Percentiles rank a stretch among this genome's conserved stretches.
Evolutionary conservation across 2,797 vertebrate species (phyloP).

Genomic region (Crax fasciolata): DNA sequence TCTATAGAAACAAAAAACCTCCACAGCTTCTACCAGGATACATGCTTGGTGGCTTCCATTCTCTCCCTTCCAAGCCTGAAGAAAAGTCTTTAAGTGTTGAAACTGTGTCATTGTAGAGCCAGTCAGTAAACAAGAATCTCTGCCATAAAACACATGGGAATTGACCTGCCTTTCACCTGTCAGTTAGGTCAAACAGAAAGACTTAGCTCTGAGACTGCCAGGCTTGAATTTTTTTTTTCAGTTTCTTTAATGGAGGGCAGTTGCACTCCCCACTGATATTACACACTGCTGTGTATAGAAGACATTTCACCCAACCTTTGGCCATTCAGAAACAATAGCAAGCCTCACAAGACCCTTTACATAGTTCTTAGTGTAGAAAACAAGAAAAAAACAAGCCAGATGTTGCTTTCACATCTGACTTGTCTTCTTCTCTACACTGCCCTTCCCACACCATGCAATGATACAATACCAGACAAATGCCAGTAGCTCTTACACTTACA

Average conservation of each 20-base stretch:
- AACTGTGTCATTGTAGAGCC: neutral
- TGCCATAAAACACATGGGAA: slow-evolving; percentile 43
- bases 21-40: neutral
- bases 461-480: neutral
- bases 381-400: slow-evolving; percentile 41
- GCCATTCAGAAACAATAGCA: neutral
- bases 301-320: neutral
- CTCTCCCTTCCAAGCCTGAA: neutral
- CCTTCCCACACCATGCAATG: neutral
- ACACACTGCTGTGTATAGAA: neutral
- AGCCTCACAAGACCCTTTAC: neutral
- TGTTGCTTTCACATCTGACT: slow-evolving; percentile 17
- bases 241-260: neutral
- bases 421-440: neutral
- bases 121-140: neutral
- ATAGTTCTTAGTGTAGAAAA: slow-evolving; percentile 8
- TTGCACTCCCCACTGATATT: neutral
- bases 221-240: neutral
- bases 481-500: slow-evolving; percentile 80
- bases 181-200: slow-evolving; percentile 14
- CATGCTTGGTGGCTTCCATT: neutral
- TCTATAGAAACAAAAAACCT: neutral
- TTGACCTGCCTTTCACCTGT: slow-evolving; percentile 28
- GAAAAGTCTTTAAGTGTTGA: neutral
- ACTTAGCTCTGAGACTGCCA: slow-evolving; percentile 3